Evolutionary conservation across 1,140 invertebrate species (phyloP).

Genomic region (Drosophila baimaii): DNA sequence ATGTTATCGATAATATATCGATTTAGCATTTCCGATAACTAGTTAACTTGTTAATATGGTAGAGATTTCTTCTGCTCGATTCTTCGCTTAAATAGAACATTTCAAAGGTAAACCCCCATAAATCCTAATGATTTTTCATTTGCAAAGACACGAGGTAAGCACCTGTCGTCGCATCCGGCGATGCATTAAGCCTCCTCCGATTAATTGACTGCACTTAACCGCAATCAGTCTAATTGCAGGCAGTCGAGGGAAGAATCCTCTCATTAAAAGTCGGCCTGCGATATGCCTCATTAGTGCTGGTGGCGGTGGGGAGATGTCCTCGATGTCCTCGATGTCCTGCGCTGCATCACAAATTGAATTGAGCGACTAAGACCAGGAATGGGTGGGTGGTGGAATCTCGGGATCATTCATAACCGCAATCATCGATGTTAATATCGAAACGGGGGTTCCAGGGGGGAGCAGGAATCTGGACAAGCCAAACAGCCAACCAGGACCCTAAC

Average conservation of each 20-base stretch:
- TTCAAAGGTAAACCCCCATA: not conserved
- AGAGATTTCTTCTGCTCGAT: not conserved
- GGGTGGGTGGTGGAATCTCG: constrained; percentile 4
- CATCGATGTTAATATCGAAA: constrained; percentile 6
- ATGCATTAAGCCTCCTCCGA: not conserved
- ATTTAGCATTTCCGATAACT: no score
- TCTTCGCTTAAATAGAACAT: not conserved
- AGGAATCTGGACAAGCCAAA: constrained; percentile 16
- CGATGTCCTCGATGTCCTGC: not conserved
- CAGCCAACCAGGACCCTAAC: constrained; percentile 70
- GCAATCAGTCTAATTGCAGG: constrained; percentile 55
- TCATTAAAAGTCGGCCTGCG: constrained; percentile 53
- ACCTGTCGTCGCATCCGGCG: not conserved
- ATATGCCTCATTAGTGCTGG: constrained; percentile 44
- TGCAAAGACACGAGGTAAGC: not conserved
- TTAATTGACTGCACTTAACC: constrained; percentile 26
- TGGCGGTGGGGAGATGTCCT: not conserved
- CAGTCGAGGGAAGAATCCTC: constrained; percentile 54
- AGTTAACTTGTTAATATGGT: no score
- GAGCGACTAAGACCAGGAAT: constrained; percentile 52
- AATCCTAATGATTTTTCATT: not conserved
- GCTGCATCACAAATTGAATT: constrained; percentile 31
- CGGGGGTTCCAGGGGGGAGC: not conserved
- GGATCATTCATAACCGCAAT: constrained; percentile 19
- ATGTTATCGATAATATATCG: no score